These are phyloP conservation scores for Orchestia grillus DNA, from an alignment of 1,140 invertebrate genomes.

Conservation along the genomic window DNA sequence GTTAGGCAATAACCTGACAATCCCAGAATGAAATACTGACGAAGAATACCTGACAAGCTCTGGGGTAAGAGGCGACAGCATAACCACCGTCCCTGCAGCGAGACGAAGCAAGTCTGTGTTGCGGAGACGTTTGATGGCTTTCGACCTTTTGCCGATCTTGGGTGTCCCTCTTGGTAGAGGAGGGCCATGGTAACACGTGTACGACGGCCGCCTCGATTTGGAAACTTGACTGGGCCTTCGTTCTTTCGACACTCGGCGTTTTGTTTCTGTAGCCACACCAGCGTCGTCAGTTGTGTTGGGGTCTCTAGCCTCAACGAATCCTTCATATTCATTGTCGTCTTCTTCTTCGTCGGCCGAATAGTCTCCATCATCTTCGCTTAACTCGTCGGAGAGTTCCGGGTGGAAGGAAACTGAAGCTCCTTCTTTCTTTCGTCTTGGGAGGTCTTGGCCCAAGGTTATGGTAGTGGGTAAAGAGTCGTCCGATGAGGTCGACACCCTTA, in stretches of 20 bases:
- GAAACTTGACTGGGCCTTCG: slow-evolving; percentile 58
- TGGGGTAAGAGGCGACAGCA: slow-evolving; percentile 67
- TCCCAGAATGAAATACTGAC: not conserved
- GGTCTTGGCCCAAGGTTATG: slow-evolving; percentile 49
- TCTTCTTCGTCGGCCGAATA: slow-evolving; percentile 49
- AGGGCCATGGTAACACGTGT: slow-evolving; percentile 68
- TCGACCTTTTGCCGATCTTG: slow-evolving; percentile 62
- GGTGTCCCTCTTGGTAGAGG: slow-evolving; percentile 59
- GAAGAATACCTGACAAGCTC: slow-evolving; percentile 67
- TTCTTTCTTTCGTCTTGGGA: not conserved
- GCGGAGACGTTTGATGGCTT: slow-evolving; percentile 59
- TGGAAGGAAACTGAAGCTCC: not conserved
- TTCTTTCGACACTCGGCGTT: slow-evolving; percentile 47
- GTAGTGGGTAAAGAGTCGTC: slow-evolving; percentile 48
- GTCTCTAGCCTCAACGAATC: slow-evolving; percentile 48
- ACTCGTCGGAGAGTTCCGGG: slow-evolving; percentile 27
- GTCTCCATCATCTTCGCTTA: slow-evolving; percentile 33
- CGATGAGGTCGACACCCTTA: slow-evolving; percentile 58
- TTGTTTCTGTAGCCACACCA: slow-evolving; percentile 63
- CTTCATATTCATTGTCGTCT: slow-evolving; percentile 38
- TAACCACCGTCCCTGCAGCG: slow-evolving; percentile 65
- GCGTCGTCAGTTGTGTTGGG: slow-evolving; percentile 65
- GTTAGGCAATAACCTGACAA: not conserved
- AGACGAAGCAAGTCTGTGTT: slow-evolving; percentile 65
- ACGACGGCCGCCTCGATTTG: slow-evolving; percentile 63